Evolutionary conservation across 2,797 vertebrate genomes (phyloP).

Genomic region (Sebastes cheni): DNA sequence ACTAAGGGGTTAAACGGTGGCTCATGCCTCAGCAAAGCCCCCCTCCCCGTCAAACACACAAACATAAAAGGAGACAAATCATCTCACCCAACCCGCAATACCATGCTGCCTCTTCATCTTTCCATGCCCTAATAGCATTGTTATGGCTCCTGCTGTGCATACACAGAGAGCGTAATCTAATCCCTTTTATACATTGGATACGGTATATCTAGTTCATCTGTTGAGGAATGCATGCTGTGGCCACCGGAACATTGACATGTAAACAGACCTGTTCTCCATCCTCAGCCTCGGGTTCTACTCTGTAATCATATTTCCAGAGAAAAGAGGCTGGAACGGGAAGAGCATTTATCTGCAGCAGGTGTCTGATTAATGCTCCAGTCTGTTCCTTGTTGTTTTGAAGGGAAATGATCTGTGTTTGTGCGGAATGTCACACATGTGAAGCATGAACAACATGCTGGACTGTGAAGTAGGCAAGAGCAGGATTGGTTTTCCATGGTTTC

Average conservation of each 20-base stretch:
- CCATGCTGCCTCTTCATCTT: conserved; percentile 35
- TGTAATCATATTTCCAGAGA: conserved; percentile 60
- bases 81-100: background rate
- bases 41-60: background rate
- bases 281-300: conserved; percentile 27
- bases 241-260: conserved; percentile 16
- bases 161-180: conserved; percentile 46
- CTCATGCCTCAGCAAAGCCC: background rate
- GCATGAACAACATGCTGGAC: background rate
- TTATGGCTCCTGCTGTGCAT: conserved; percentile 50
- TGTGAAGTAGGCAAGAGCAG: background rate
- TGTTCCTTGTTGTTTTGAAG: conserved; percentile 42
- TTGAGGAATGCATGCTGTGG: conserved; percentile 26
- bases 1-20: background rate
- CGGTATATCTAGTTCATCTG: conserved; percentile 32
- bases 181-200: conserved; percentile 51
- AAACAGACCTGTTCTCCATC: conserved; percentile 32
- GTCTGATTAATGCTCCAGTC: conserved; percentile 49
- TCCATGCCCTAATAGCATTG: conserved; percentile 46
- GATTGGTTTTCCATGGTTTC: conserved; percentile 5
- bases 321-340: conserved; percentile 30
- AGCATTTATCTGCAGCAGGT: conserved; percentile 54
- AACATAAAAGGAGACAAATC: conserved; percentile 18
- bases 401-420: conserved; percentile 13
- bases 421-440: conserved; percentile 8